Base-by-base conservation (phyloP, 1,140 invertebrate genomes). In the Scaptomyza hsui region DNA sequence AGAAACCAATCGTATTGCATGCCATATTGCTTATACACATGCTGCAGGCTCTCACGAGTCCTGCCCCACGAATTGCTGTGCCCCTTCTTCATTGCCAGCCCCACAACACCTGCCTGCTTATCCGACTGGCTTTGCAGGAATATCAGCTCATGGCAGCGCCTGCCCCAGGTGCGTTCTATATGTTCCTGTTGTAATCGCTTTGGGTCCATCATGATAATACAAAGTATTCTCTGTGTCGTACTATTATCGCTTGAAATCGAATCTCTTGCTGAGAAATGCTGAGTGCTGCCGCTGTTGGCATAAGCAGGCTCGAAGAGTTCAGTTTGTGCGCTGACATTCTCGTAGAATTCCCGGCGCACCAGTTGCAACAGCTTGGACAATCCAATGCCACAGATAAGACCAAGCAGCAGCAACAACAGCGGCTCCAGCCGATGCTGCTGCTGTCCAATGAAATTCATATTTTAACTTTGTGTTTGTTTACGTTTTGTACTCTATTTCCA, bases 161-260 rank as follows among this genome's bases (percentile, higher is more conserved):
- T 95, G 0, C 96, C 98, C 98, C 98, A 99, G 0, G 98, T 99
- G 0, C 95, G 95, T 90, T 98, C 97, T 0, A 99, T 60, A 42
- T 83, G 65, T 9, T 42, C 10, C 10, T 59, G 47, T 0, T 44
- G 47, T 7, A 15, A 35, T 3, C 51, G n/a, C 9, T 68, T 32
- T 9, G 37, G 59, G 13, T 45, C 71, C 5, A 55, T 59, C 24
- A 78, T 29, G 10, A 83, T 26, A 21, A 83, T 49, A 72, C 79
- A 83, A n/a, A 83, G 67, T 21, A 83, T 55, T 0, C 79, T 39
- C 21, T 24, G 71, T 0, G 56, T 63, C 21, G 52, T 3, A 37
- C n/a, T 37, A 0, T 37, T 37, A 4, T 37, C 18, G 4, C 69
- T 72, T 3, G 39, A 37, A 7, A 12, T n/a, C 32, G 12, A n/a